Evolutionary conservation across 2,888 invertebrate species (phyloP), one percentile per base, ranked within the genome.

Genomic region (Girardia tigrina): DNA sequence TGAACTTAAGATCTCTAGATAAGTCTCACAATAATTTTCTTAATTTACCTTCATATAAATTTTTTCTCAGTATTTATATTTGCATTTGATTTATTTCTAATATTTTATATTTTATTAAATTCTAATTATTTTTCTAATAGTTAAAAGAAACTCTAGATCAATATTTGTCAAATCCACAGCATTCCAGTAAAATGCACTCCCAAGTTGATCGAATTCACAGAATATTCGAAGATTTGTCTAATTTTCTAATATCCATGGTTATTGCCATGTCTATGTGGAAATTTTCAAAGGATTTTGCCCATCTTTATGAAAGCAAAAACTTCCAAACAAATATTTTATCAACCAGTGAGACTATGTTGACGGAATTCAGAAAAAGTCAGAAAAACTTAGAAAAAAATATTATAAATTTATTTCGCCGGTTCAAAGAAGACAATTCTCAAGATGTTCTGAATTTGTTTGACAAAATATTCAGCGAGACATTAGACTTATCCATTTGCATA

Each of bases 181-280:
- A 56, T 56, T 56, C 56, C n/a, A 56, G 2, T 12, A 56, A 56
- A 56, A 56, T 56, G 56, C 56, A 56, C 23, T 23, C 4, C 2
- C 56, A 56, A 56, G 23, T 56, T 4, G 56, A 56, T 12, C n/a
- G 56, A 56, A 56, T 56, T 56, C 23, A 56, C 23, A 56, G 23
- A 56, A 56, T 56, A 56, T 56, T 56, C n/a, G 20, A 56, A n/a
- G 56, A 56, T 20, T 23, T 56, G 20, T 20, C 20, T 16, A 56
- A 56, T 56, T 56, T 56, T 56, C 56, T 56, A n/a, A 56, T 56
- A 12, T 4, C 56, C n/a, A 56, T 56, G 56, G 56, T 56, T 20
- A 56, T 56, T 56, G 56, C 56, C n/a, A 56, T 56, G 56, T 56
- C 56, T 23, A 56, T 56, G 56, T 56, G 56, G 56, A 56, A 56